phyloP scores from a whole-genome alignment of 92 coral and sea anemone species.

The Phymanthus crucifer region DNA sequence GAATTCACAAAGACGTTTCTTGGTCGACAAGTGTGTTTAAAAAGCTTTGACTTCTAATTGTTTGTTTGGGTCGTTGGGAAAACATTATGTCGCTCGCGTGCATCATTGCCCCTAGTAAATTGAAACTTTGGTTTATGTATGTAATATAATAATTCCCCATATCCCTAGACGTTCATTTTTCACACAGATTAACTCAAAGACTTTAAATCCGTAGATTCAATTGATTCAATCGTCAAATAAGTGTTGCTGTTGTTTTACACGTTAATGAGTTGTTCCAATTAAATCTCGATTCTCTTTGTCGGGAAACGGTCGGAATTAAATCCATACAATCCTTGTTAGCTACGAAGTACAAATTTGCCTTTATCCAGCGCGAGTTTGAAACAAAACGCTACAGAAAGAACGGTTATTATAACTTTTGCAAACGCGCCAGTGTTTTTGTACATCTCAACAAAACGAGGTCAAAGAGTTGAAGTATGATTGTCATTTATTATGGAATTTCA shows the following conservation, averaged over 20 bases:
- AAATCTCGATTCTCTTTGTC: background rate
- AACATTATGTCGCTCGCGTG: constrained; percentile 15
- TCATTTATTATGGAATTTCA: background rate
- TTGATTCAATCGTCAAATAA: background rate
- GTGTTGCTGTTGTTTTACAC: constrained; percentile 1
- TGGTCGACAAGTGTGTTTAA: constrained; percentile 4
- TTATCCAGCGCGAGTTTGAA: background rate
- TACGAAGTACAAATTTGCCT: background rate
- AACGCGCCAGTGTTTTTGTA: background rate
- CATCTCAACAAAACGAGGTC: constrained; percentile 17
- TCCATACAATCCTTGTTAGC: background rate
- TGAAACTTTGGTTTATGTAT: background rate
- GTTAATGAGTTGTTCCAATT: background rate
- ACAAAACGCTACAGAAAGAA: background rate
- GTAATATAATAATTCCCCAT: background rate
- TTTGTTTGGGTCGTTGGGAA: constrained; percentile 2
- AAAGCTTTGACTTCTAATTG: constrained; percentile 2
- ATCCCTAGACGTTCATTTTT: background rate
- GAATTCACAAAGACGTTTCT: constrained; percentile 8
- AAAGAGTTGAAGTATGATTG: constrained; percentile 11
- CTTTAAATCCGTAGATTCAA: background rate
- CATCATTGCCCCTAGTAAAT: background rate
- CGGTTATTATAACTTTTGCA: background rate
- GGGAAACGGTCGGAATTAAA: background rate
- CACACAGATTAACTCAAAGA: background rate